Percentiles rank a stretch among this genome's conserved stretches.
Evolutionary conservation across 53 echinoderm and acorn worm genomes (phyloP).

Genomic region (Hippasteria phrygiana): DNA sequence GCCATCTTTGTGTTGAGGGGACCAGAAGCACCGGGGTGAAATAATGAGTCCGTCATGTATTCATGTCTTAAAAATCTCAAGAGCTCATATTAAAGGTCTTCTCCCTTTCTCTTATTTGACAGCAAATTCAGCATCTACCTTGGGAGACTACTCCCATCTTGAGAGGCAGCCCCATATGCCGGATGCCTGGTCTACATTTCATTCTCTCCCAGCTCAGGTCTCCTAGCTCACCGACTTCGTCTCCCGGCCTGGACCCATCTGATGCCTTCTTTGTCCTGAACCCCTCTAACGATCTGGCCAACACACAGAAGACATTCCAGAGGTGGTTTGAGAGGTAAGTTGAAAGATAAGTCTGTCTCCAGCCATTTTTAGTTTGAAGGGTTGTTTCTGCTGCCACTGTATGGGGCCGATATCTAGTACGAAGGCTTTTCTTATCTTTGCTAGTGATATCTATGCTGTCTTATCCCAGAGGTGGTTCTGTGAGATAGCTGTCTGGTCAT

Average conservation of each 20-base stretch:
- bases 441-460: too few species aligned
- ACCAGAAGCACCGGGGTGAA: too few species aligned
- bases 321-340: slow-evolving; percentile 96
- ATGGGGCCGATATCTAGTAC: too few species aligned
- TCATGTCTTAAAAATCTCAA: too few species aligned
- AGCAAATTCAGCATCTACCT: slow-evolving; percentile 91
- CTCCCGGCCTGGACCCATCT: slow-evolving; percentile 60
- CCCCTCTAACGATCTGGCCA: slow-evolving; percentile 90
- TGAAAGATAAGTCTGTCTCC: not conserved
- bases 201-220: slow-evolving; percentile 77
- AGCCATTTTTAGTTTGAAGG: not conserved
- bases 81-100: too few species aligned
- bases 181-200: slow-evolving; percentile 89
- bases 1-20: too few species aligned
- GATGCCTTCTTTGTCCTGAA: slow-evolving; percentile 92
- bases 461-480: too few species aligned
- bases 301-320: slow-evolving; percentile 96
- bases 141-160: slow-evolving; percentile 93
- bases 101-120: not conserved
- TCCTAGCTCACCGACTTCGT: not conserved
- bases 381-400: too few species aligned
- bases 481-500: too few species aligned
- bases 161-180: slow-evolving; percentile 69
- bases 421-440: too few species aligned
- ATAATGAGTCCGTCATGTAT: too few species aligned